Percentiles rank a stretch among this genome's conserved stretches.
phyloP scores from a whole-genome alignment of 1,140 invertebrate genomes.

The Drosophila tropicalis region DNA sequence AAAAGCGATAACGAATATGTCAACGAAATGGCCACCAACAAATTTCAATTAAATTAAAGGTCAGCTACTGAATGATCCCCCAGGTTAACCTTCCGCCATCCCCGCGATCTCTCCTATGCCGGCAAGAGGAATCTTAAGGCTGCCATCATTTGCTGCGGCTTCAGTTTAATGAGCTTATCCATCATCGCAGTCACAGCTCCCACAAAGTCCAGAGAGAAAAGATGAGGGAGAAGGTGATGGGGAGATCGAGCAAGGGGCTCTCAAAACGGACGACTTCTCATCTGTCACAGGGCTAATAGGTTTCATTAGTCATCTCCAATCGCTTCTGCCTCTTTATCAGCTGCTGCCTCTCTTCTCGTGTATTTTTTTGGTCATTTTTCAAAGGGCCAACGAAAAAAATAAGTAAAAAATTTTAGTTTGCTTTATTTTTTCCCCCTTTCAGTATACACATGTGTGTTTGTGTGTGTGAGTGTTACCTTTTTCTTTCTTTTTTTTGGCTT shows the following conservation, averaged over 20 bases:
- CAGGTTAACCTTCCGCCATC: conserved; percentile 22
- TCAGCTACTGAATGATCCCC: conserved; percentile 53
- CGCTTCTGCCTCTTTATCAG: conserved; percentile 46
- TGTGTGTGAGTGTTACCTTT: conserved; percentile 27
- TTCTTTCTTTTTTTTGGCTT: conserved; percentile 34
- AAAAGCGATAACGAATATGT: conserved; percentile 64
- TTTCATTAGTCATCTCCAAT: conserved; percentile 79
- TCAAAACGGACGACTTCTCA: conserved; percentile 42
- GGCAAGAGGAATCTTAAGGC: not conserved
- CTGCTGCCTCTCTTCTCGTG: conserved; percentile 31
- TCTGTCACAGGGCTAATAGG: conserved; percentile 79
- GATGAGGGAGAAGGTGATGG: no score
- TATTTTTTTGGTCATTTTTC: conserved; percentile 64
- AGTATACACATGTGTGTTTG: not conserved
- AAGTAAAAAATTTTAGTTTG: conserved; percentile 30
- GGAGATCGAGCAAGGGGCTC: not conserved
- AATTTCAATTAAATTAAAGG: conserved; percentile 69
- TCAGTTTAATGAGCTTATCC: conserved; percentile 78
- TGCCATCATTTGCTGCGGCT: conserved; percentile 25
- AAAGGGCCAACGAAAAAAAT: conserved; percentile 35
- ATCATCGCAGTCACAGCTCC: conserved; percentile 61
- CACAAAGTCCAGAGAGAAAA: not conserved
- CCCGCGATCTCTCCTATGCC: conserved; percentile 23
- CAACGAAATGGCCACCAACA: conserved; percentile 52
- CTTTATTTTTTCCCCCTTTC: not conserved